Conservation (phyloP, 2,888 invertebrate species). For the Hanleya hanleyi region DNA sequence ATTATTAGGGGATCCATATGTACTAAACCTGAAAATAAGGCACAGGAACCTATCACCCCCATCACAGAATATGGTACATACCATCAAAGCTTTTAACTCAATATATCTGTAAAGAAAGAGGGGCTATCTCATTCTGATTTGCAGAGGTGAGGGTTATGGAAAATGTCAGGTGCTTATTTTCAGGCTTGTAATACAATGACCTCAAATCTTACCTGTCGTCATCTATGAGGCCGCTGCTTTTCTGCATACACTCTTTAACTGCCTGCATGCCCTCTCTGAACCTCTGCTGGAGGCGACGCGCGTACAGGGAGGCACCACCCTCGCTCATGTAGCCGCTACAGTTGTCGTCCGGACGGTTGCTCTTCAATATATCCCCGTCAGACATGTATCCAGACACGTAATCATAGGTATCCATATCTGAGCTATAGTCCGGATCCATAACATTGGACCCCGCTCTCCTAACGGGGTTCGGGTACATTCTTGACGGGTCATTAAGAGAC, state of each 20-base stretch:
- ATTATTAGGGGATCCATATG: too few relatives aligned
- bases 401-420: slow-evolving; percentile 73
- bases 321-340: slow-evolving; percentile 96
- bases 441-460: slow-evolving; percentile 60
- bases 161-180: too few relatives aligned
- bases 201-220: slow-evolving; percentile 69
- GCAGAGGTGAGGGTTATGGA: too few relatives aligned
- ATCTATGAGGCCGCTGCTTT: slow-evolving; percentile 64
- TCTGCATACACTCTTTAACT: slow-evolving; percentile 74
- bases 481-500: slow-evolving; percentile 60
- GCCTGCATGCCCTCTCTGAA: slow-evolving; percentile 75
- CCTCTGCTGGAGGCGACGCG: slow-evolving; percentile 74
- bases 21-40: too few relatives aligned
- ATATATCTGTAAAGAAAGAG: too few relatives aligned
- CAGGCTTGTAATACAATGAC: too few relatives aligned
- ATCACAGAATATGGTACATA: too few relatives aligned
- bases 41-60: too few relatives aligned
- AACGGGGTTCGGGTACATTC: slow-evolving; percentile 66
- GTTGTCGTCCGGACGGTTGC: slow-evolving; percentile 79
- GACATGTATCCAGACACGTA: slow-evolving; percentile 84
- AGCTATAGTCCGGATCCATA: slow-evolving; percentile 57
- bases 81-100: too few relatives aligned
- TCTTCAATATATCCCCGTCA: slow-evolving; percentile 87
- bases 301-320: slow-evolving; percentile 79
- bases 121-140: too few relatives aligned